phyloP scores from a whole-genome alignment of 2,888 invertebrate genomes.

The Caenorhabditis becei region DNA sequence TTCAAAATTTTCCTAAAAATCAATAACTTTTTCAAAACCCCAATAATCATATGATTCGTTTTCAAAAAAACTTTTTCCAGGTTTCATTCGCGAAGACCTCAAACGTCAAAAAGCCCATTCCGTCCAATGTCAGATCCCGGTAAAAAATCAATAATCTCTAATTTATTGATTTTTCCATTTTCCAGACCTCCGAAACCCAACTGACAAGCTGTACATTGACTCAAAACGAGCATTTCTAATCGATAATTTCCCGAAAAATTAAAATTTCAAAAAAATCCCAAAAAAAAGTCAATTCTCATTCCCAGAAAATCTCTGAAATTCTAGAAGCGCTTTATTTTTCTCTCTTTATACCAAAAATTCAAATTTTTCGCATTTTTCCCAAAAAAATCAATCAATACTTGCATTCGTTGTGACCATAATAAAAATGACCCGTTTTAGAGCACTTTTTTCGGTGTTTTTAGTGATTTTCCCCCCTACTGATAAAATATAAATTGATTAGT shows the following conservation, averaged over 20 bases:
- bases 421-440: slow-evolving; percentile 39
- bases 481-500: slow-evolving; percentile 10
- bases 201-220: slow-evolving; percentile 66
- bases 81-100: slow-evolving; percentile 82
- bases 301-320: slow-evolving; percentile 54
- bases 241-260: not conserved
- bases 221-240: slow-evolving; percentile 56
- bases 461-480: not conserved
- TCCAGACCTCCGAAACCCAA: slow-evolving; percentile 75
- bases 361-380: not conserved
- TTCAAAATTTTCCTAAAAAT: not conserved
- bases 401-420: slow-evolving; percentile 46
- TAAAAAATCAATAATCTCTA: slow-evolving; percentile 13
- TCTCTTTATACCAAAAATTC: not conserved
- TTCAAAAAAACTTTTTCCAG: slow-evolving; percentile 72
- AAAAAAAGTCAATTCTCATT: slow-evolving; percentile 37
- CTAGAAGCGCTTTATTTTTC: slow-evolving; percentile 48
- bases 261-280: not conserved
- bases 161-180: slow-evolving; percentile 27
- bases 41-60: not conserved
- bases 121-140: slow-evolving; percentile 63
- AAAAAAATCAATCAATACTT: too few relatives aligned
- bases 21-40: not conserved
- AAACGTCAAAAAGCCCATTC: slow-evolving; percentile 82
- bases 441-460: slow-evolving; percentile 45